Evolutionary conservation across 2,888 invertebrate species (phyloP).

Genomic region (Aphodius granarius): DNA sequence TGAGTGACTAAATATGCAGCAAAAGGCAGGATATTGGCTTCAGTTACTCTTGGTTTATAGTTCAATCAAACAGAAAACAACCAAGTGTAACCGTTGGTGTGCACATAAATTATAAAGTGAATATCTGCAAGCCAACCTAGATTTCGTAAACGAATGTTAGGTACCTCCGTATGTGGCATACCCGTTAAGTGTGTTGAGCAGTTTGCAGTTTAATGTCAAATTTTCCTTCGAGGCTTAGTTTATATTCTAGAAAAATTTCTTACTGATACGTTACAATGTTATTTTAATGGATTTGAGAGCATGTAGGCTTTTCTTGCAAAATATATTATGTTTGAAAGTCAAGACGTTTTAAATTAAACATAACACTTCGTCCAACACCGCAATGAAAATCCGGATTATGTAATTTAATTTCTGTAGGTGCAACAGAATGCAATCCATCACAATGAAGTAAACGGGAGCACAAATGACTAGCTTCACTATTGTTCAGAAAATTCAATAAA

Average conservation of each 20-base stretch:
- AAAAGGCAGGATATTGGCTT: neutral
- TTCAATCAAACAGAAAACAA: neutral
- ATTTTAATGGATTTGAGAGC: neutral
- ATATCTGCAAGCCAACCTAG: neutral
- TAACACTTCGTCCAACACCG: neutral
- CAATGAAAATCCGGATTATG: neutral
- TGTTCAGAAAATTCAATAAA: neutral
- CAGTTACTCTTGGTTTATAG: neutral
- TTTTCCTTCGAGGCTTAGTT: neutral
- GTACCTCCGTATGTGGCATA: neutral
- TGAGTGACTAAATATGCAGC: neutral
- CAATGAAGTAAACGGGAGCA: neutral
- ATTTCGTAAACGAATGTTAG: neutral
- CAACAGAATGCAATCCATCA: neutral
- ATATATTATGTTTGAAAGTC: neutral
- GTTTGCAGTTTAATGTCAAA: neutral
- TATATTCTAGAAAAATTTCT: neutral
- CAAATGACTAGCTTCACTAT: neutral
- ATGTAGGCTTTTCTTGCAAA: neutral
- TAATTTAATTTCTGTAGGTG: neutral
- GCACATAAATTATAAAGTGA: neutral
- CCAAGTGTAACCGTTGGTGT: neutral
- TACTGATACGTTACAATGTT: neutral
- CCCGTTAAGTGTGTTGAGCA: neutral
- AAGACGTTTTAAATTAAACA: too few relatives aligned